Evolutionary conservation across 2,888 invertebrate species (phyloP).

Genomic region (Mythimna pallens): DNA sequence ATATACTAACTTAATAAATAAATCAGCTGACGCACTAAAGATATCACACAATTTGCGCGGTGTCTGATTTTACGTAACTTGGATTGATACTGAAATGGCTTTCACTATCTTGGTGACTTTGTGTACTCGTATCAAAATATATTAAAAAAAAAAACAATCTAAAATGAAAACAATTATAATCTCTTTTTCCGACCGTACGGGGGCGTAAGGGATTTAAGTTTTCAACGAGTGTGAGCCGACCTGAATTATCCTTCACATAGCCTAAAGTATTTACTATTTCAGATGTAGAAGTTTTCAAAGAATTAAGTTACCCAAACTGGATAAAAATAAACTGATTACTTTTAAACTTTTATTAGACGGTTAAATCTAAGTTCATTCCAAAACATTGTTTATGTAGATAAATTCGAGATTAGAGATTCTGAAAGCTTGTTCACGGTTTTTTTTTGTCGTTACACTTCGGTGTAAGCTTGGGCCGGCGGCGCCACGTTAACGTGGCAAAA

Average conservation of each 20-base stretch:
- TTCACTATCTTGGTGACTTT: background rate
- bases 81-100: background rate
- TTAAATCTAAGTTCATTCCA: background rate
- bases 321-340: background rate
- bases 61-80: constrained; percentile 9
- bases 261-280: background rate
- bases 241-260: background rate
- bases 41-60: constrained; percentile 10
- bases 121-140: background rate
- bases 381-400: background rate
- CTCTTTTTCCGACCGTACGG: background rate
- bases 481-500: constrained; percentile 52
- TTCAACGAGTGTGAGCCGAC: background rate
- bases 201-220: background rate
- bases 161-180: background rate
- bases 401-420: background rate
- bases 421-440: background rate
- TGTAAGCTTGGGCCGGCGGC: constrained; percentile 40
- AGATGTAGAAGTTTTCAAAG: constrained; percentile 3
- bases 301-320: background rate
- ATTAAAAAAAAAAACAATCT: background rate
- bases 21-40: constrained; percentile 6
- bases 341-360: background rate
- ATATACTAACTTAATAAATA: constrained; percentile 10
- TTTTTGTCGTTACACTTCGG: constrained; percentile 21